These are phyloP conservation scores for Phaethon lepturus DNA, from an alignment of 2,113 vertebrate genomes.

Conservation along the genomic window DNA sequence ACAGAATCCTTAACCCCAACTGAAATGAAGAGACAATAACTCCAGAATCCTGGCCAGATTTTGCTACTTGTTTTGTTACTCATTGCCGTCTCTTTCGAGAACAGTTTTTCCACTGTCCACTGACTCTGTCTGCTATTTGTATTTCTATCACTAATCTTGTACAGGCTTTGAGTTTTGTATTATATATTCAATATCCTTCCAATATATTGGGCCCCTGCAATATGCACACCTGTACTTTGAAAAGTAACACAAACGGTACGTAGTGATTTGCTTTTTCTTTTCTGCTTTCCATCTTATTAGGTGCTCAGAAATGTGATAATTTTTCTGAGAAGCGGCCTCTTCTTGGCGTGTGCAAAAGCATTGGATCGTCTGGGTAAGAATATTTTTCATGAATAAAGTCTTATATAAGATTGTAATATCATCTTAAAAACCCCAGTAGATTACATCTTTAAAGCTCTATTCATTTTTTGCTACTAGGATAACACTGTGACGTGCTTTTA, in stretches of 20 bases:
- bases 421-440: not conserved
- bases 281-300: slow-evolving; percentile 70
- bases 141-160: not conserved
- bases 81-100: not conserved
- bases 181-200: not conserved
- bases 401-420: not conserved
- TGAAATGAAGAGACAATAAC: not conserved
- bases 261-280: not conserved
- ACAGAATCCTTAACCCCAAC: not conserved
- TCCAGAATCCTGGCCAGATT: not conserved
- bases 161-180: not conserved
- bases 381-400: not conserved
- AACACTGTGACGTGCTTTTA: not conserved
- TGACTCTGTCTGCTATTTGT: not conserved
- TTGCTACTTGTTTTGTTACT: not conserved
- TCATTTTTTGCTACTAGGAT: not conserved
- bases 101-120: not conserved
- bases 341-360: slow-evolving; percentile 95
- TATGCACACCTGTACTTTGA: not conserved
- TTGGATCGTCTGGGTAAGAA: slow-evolving; percentile 96
- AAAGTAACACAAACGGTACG: not conserved
- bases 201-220: rapidly evolving
- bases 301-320: slow-evolving; percentile 87
- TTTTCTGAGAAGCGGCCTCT: slow-evolving; percentile 95
- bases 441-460: not conserved